Percentiles rank a stretch among this genome's conserved stretches.
Conservation (phyloP, 2,888 invertebrate species). For the Poecilus cupreus region DNA sequence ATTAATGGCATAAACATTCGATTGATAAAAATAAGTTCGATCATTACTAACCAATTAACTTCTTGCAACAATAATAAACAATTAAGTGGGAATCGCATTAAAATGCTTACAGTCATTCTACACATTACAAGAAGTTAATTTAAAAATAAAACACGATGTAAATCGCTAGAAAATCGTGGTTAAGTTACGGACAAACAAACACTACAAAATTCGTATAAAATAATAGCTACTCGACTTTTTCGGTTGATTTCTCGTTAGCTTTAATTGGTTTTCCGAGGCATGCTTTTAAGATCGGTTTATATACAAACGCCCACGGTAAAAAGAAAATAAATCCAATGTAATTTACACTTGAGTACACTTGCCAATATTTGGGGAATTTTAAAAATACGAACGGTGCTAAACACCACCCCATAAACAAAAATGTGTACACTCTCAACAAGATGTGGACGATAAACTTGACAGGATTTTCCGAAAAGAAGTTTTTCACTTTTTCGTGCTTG, state of each 20-base stretch:
- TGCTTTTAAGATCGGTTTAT: constrained; percentile 71
- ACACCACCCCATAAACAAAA: constrained; percentile 90
- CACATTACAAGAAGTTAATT: neutral
- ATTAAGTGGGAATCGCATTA: neutral
- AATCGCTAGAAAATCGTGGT: neutral
- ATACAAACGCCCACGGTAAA: constrained; percentile 79
- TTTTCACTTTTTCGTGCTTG: constrained; percentile 74
- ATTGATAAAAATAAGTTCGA: neutral
- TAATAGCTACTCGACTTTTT: neutral
- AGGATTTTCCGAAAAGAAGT: constrained; percentile 71
- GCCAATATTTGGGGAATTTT: constrained; percentile 81
- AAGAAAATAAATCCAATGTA: constrained; percentile 83
- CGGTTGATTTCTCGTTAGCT: neutral
- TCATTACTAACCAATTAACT: neutral
- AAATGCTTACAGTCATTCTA: neutral
- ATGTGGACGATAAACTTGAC: constrained; percentile 75
- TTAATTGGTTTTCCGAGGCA: neutral
- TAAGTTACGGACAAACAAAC: too few relatives aligned
- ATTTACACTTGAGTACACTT: constrained; percentile 78
- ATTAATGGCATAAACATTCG: neutral
- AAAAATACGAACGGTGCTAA: constrained; percentile 84
- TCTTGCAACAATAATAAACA: neutral
- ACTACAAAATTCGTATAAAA: neutral
- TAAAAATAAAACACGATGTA: neutral
- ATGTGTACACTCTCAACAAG: constrained; percentile 82